Conservation (phyloP, 2,888 invertebrate genomes). For the Eilema depressum region DNA sequence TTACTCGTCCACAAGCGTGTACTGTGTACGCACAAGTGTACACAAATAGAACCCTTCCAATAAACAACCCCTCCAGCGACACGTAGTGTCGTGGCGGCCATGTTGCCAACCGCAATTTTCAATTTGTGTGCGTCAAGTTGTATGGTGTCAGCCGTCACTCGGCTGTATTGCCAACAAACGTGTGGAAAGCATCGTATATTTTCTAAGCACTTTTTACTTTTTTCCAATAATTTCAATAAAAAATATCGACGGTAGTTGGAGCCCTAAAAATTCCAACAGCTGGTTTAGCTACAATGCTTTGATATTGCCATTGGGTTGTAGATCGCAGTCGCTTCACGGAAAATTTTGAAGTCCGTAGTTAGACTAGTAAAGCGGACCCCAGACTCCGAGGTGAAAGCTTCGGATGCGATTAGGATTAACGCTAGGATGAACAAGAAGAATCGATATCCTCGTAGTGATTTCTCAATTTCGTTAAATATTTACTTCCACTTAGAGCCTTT, state of each 20-base stretch:
- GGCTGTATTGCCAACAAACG: slow-evolving; percentile 6
- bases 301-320: no score
- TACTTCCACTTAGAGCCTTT: neutral
- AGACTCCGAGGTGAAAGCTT: no score
- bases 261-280: no score
- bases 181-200: neutral
- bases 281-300: no score
- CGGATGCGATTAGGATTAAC: no score
- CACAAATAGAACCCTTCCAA: slow-evolving; percentile 7
- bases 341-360: no score
- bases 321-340: no score
- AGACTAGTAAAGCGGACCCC: no score
- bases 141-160: slow-evolving; percentile 31
- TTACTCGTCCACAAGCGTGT: neutral
- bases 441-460: no score
- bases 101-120: slow-evolving; percentile 47
- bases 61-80: slow-evolving; percentile 5
- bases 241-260: no score
- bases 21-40: neutral
- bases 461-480: neutral
- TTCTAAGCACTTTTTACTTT: neutral
- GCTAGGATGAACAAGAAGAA: no score
- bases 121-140: slow-evolving; percentile 37
- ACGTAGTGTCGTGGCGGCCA: slow-evolving; percentile 11
- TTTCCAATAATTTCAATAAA: neutral